Evolutionary conservation across 2,113 vertebrate genomes (phyloP), one percentile per base, ranked within the genome.

Genomic region (Nycticryphes semicollaris): DNA sequence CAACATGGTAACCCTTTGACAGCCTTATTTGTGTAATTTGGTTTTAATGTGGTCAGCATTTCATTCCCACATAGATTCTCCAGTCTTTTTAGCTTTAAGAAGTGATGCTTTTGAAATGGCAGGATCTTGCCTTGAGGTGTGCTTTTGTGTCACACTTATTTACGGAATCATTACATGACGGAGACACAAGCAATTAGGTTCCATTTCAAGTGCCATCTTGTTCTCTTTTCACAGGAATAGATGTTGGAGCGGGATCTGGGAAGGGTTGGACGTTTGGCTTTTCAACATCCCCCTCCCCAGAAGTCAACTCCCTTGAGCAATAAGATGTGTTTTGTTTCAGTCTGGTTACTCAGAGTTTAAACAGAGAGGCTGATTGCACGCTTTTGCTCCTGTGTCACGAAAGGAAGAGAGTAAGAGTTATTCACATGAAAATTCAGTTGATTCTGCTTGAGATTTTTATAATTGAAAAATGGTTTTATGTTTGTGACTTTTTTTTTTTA

Each of bases 401-500:
- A 81, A 94, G 66, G 73, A 68, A 92, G 37, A 69, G 23, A 82
- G 16, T 15, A 33, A 48, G 11, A 20, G 28, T 81, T 92, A 21
- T 68, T 86, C 1, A 5, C 69, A 19, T 18, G 45, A 47, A 62
- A 41, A 25, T 33, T 78, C 6, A 12, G 73, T 84, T 79, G 62
- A n/a, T 51, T 84, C 5, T 3, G 37, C 25, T 1, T 25, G 66
- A 69, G 8, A 24, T 64, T 57, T 85, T 84, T 31, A 18, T 62
- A 25, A 24, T 3, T 84, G n/a, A 79, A 83, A 85, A 21, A 16
- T 33, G 0, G 18, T 48, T 60, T 43, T 96, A 23, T 89, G 47
- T 95, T 94, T 93, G 10, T 75, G 69, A 39, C 39, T 33, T 73
- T 79, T 95, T 97, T 33, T 73, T 79, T 95, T 97, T 92, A 97